Percentiles rank a stretch among this genome's conserved stretches.
These are phyloP conservation scores for Pitangus sulphuratus DNA, from an alignment of 2,797 vertebrate species.

Conservation along the genomic window DNA sequence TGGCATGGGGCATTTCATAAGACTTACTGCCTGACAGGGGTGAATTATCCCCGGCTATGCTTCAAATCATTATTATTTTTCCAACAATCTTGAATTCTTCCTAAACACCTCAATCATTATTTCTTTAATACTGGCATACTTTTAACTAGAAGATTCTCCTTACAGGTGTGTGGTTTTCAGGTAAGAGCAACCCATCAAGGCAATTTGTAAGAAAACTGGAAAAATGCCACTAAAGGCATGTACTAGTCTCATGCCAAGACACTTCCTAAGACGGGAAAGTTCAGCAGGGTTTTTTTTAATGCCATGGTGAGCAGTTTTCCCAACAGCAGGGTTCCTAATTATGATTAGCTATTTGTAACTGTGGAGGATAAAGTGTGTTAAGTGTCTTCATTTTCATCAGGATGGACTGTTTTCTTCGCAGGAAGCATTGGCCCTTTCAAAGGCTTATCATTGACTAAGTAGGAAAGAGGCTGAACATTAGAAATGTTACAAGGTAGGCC, in stretches of 20 bases:
- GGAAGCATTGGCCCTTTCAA: not conserved
- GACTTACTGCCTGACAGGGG: not conserved
- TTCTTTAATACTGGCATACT: not conserved
- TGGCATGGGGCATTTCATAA: not conserved
- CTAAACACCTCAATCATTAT: not conserved
- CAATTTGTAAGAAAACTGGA: not conserved
- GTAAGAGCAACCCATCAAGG: not conserved
- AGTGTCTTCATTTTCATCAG: slow-evolving; percentile 20
- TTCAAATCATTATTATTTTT: not conserved
- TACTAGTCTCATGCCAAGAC: not conserved
- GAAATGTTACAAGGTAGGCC: not conserved
- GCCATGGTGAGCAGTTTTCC: not conserved
- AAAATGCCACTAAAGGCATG: not conserved
- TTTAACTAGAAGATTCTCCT: not conserved
- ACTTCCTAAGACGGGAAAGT: not conserved
- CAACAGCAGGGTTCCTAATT: slow-evolving; percentile 32
- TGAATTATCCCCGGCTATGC: not conserved
- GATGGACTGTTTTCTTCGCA: not conserved
- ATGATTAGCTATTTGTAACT: slow-evolving; percentile 21
- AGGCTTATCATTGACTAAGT: not conserved
- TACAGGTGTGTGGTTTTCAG: not conserved
- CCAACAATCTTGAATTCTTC: not conserved
- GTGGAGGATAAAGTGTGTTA: not conserved
- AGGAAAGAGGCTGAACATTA: not conserved
- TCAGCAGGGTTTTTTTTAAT: not conserved